Evolutionary conservation across 2,797 vertebrate genomes (phyloP).

Genomic region (Bovichtus variegatus): DNA sequence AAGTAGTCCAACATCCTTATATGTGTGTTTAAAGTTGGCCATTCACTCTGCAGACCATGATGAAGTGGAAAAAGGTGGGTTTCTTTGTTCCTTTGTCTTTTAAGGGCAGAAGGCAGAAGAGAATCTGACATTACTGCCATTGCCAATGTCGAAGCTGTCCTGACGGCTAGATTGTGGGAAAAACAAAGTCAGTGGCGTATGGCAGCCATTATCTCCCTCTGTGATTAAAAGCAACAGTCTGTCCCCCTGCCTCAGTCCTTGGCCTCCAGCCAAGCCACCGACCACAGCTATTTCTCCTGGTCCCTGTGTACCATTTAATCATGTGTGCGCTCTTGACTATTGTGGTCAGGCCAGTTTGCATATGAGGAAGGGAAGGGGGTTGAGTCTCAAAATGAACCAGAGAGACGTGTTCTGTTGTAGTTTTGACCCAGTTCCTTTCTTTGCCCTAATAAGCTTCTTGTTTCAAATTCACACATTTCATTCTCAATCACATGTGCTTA

Average conservation of each 20-base stretch:
- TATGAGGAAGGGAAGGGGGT: slow-evolving; percentile 61
- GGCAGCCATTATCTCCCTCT: slow-evolving; percentile 87
- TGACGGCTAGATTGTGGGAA: slow-evolving; percentile 61
- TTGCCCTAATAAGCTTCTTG: slow-evolving; percentile 28
- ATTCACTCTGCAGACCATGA: slow-evolving; percentile 31
- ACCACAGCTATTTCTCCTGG: slow-evolving; percentile 88
- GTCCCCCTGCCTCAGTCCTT: slow-evolving; percentile 60
- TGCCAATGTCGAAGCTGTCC: slow-evolving; percentile 51
- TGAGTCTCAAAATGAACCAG: slow-evolving; percentile 10
- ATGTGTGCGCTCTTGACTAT: slow-evolving; percentile 77
- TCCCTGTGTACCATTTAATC: slow-evolving; percentile 83
- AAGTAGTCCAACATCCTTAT: slow-evolving; percentile 2
- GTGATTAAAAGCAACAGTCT: slow-evolving; percentile 89
- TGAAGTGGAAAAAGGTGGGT: slow-evolving; percentile 27
- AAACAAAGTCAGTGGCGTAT: slow-evolving; percentile 80
- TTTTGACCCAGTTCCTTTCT: slow-evolving; percentile 26
- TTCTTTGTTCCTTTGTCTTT: neutral
- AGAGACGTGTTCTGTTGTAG: slow-evolving; percentile 4
- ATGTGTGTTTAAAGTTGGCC: slow-evolving; percentile 58
- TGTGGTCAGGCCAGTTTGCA: slow-evolving; percentile 86
- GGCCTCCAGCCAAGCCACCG: slow-evolving; percentile 81
- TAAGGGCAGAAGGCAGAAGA: slow-evolving; percentile 5
- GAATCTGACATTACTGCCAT: slow-evolving; percentile 60
- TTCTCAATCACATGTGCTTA: neutral
- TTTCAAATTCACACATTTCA: slow-evolving; percentile 32